Conservation (phyloP, 2,888 invertebrate species). For the Bruchidius siliquastri region DNA sequence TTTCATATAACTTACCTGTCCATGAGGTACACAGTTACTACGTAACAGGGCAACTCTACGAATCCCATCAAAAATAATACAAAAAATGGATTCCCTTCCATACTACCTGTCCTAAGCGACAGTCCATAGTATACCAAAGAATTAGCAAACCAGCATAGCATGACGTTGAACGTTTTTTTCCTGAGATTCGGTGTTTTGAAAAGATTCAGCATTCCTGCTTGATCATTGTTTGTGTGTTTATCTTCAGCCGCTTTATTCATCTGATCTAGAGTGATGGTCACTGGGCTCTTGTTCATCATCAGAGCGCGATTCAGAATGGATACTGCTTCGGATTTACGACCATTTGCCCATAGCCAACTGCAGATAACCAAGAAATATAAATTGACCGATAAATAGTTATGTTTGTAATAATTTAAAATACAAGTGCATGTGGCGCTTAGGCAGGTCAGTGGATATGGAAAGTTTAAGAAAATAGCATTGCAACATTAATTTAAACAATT, state of each 20-base stretch:
- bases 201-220: conserved; percentile 65
- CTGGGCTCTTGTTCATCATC: conserved; percentile 63
- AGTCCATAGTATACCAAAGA: conserved; percentile 82
- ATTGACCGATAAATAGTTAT: too few species aligned
- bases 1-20: conserved; percentile 49
- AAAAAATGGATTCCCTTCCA: conserved; percentile 78
- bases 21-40: conserved; percentile 65
- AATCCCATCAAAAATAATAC: conserved; percentile 70
- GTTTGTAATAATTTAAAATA: too few species aligned
- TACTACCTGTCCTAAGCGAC: conserved; percentile 72
- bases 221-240: conserved; percentile 41
- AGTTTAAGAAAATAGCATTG: too few species aligned
- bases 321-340: conserved; percentile 66
- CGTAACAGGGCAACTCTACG: conserved; percentile 78
- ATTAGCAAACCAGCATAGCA: conserved; percentile 85
- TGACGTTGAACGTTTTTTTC: conserved; percentile 73
- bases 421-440: too few species aligned
- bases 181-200: conserved; percentile 76
- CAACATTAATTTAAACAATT: too few species aligned
- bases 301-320: conserved; percentile 71
- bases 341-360: conserved; percentile 84
- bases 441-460: too few species aligned
- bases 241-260: conserved; percentile 57
- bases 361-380: neutral
- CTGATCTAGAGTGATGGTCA: conserved; percentile 58